phyloP scores from a whole-genome alignment of 2,797 vertebrate genomes.

The Otolemur crassicaudatus region DNA sequence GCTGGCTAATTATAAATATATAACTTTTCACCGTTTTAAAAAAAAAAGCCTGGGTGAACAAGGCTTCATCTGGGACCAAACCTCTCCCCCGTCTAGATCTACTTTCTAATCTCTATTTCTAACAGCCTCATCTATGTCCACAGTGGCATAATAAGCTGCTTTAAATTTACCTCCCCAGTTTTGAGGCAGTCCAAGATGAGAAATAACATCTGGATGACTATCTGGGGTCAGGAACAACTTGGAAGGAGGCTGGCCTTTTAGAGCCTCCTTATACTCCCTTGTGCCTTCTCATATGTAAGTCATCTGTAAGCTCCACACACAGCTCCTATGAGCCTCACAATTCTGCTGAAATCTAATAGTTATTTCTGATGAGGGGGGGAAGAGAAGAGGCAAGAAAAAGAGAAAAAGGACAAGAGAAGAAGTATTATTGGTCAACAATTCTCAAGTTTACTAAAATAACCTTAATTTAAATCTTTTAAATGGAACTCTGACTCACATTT shows the following conservation, averaged over 20 bases:
- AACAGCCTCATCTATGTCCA: background rate
- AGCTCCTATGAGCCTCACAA: background rate
- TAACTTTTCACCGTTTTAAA: no score
- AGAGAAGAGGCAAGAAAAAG: background rate
- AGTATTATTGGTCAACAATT: background rate
- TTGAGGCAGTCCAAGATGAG: background rate
- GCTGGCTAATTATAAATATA: no score
- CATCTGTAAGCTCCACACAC: background rate
- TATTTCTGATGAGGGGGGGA: background rate
- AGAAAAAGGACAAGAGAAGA: background rate
- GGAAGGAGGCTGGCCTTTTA: background rate
- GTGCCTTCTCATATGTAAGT: background rate
- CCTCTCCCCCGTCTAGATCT: background rate
- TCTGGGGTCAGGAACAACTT: background rate
- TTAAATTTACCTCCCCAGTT: background rate
- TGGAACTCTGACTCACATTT: background rate
- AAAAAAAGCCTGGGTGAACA: background rate
- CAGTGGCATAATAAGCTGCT: background rate
- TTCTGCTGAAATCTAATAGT: background rate
- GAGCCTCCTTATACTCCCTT: background rate
- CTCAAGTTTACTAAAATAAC: conserved; percentile 19
- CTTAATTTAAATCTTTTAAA: background rate
- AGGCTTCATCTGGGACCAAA: background rate
- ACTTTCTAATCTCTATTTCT: background rate
- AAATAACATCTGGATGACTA: background rate